These are phyloP conservation scores for Sandelia bainsii DNA, from an alignment of 2,797 vertebrate species.

Conservation along the genomic window DNA sequence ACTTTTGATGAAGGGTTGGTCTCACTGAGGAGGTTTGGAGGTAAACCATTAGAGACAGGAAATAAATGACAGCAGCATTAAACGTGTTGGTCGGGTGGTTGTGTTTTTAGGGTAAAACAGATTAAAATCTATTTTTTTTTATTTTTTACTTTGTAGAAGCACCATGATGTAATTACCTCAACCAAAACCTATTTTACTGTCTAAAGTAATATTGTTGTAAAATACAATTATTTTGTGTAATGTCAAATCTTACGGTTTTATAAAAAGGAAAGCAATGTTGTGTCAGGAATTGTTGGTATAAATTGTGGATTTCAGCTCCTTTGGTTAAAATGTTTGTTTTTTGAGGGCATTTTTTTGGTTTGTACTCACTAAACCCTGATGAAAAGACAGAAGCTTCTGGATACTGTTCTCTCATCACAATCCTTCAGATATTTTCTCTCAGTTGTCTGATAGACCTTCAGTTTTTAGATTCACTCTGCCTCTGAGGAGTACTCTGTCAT, in stretches of 20 bases:
- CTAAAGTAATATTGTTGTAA: conserved; percentile 85
- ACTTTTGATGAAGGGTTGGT: conserved; percentile 26
- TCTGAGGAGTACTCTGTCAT: conserved; percentile 36
- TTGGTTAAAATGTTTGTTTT: conserved; percentile 36
- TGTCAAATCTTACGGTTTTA: conserved; percentile 84
- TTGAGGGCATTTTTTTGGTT: conserved; percentile 71
- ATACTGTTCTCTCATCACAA: conserved; percentile 21
- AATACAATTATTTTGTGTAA: conserved; percentile 86
- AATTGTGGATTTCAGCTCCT: conserved; percentile 68
- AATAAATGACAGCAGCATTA: conserved; percentile 30
- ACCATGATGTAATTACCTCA: conserved; percentile 87
- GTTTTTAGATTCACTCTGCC: conserved; percentile 24
- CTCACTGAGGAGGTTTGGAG: conserved; percentile 55
- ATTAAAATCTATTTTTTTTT: conserved; percentile 74
- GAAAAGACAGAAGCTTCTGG: conserved; percentile 25
- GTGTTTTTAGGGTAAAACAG: conserved; percentile 66
- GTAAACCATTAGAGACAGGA: conserved; percentile 26
- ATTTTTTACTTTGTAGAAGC: conserved; percentile 84
- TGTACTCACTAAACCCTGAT: conserved; percentile 22
- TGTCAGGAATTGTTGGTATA: conserved; percentile 71
- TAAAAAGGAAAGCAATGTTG: conserved; percentile 76
- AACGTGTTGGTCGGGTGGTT: conserved; percentile 52
- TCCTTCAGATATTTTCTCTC: background rate
- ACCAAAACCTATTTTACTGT: conserved; percentile 87
- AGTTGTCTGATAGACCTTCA: conserved; percentile 12